phyloP scores from a whole-genome alignment of 2,888 invertebrate genomes.

The Pheosia gnoma region DNA sequence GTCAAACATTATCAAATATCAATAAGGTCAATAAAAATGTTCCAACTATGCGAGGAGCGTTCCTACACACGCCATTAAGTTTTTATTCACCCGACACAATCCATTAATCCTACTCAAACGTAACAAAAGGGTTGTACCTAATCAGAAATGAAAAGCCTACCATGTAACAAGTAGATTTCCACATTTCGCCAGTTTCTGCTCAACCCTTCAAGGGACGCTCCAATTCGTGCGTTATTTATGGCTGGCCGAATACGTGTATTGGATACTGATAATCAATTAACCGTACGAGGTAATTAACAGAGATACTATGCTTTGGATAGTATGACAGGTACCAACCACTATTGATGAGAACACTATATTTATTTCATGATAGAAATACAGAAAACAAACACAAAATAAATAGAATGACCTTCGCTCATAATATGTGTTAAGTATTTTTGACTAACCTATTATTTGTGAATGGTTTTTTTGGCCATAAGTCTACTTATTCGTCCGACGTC shows the following conservation, averaged over 20 bases:
- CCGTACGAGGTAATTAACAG: neutral
- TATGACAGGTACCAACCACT: neutral
- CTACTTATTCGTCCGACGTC: too few relatives aligned
- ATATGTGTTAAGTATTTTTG: too few relatives aligned
- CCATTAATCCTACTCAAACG: neutral
- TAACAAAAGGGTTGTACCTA: neutral
- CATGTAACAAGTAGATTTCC: neutral
- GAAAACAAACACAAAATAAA: too few relatives aligned
- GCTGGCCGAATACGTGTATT: constrained; percentile 4
- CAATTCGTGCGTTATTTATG: constrained; percentile 1
- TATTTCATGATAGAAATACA: too few relatives aligned
- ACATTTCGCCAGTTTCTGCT: neutral
- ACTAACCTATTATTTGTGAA: too few relatives aligned
- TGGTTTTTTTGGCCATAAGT: too few relatives aligned
- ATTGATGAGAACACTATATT: too few relatives aligned
- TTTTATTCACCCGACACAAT: neutral
- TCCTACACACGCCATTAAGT: neutral
- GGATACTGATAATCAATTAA: constrained; percentile 3
- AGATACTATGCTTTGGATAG: neutral
- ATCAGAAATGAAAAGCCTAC: neutral
- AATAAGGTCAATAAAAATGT: too few relatives aligned
- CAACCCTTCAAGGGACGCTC: constrained; percentile 1
- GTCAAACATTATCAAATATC: too few relatives aligned
- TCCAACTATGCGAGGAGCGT: neutral
- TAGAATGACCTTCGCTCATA: too few relatives aligned